Evolutionary conservation across 2,797 vertebrate genomes (phyloP), one percentile per base, ranked within the genome.

Genomic region (Borostomias antarcticus): DNA sequence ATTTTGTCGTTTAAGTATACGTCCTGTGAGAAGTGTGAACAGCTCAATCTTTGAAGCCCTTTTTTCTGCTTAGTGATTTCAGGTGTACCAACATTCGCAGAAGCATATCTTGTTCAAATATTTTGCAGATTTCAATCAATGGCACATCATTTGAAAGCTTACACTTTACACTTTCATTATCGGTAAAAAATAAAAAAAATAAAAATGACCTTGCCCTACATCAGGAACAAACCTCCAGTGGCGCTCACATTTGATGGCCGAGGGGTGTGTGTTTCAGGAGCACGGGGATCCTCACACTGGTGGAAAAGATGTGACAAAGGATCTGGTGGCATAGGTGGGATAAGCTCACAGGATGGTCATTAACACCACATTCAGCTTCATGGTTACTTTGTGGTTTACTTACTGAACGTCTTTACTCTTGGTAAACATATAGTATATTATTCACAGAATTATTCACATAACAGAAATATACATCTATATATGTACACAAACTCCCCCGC

Each of bases 401-500:
- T 81, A 85, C 74, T 85, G 66, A 80, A 87, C 66, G 74, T 82
- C 79, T 84, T 88, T 85, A 89, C 83, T 89, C 81, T 88, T 85
- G 71, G 87, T 83, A 83, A 90, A 89, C 89, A 91, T 81, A 86
- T 82, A 88, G 82, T 68, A 78, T 92, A 88, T 74, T 93, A 92
- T 92, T 92, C 89, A 56, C 53, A 30, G n/a, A 40, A 32, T 56
- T 56, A 32, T 56, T 56, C 53, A 92, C 89, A 92, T 75, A 82
- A 89, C 87, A 85, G 85, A 82, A 90, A 90, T 91, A 90, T 93
- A 93, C 89, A 93, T 85, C 84, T 86, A 83, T 92, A 92, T 92
- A 76, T 92, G 21, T 25, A 59, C 35, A 45, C 28, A 92, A 90
- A 92, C 69, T 58, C 68, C 86, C 78, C 72, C 63, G 80, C 68